These are phyloP conservation scores for Leptobrachium ailaonicum DNA, from an alignment of 2,113 vertebrate genomes.

Conservation along the genomic window DNA sequence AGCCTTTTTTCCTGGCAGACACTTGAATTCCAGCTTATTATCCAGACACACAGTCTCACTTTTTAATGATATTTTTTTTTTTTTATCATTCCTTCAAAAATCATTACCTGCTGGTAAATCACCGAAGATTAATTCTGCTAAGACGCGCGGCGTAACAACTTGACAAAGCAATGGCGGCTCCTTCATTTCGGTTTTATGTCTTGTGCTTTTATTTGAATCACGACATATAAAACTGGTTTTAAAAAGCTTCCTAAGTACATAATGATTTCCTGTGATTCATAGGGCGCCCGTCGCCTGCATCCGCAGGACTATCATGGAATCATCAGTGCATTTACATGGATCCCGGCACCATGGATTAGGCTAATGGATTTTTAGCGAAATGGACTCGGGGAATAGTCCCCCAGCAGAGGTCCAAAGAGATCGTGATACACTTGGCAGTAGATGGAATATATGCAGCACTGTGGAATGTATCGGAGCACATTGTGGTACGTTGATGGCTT, in stretches of 20 bases:
- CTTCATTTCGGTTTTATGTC: constrained; percentile 6
- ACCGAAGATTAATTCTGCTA: constrained; percentile 13
- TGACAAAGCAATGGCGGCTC: constrained; percentile 18
- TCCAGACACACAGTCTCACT: constrained; percentile 5
- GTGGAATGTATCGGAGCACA: too few relatives aligned
- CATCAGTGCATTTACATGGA: too few relatives aligned
- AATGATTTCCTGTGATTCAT: not conserved
- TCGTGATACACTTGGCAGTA: too few relatives aligned
- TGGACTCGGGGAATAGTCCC: too few relatives aligned
- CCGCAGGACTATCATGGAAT: too few relatives aligned
- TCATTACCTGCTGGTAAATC: constrained; percentile 27
- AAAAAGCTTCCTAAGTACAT: constrained; percentile 1
- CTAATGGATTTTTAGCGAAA: too few relatives aligned
- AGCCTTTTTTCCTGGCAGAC: constrained; percentile 13
- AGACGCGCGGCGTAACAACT: not conserved
- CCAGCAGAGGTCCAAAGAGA: too few relatives aligned
- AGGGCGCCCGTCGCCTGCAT: too few relatives aligned
- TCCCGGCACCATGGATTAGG: too few relatives aligned
- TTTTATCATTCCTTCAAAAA: constrained; percentile 17
- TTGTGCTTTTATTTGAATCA: not conserved
- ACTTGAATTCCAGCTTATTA: constrained; percentile 31
- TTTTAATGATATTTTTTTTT: constrained; percentile 37
- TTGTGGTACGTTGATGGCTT: too few relatives aligned
- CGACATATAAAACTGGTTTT: not conserved
- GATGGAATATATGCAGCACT: too few relatives aligned